Evolutionary conservation across 2,113 vertebrate genomes (phyloP), one percentile per base, ranked within the genome.

Genomic region (Morone chrysops): DNA sequence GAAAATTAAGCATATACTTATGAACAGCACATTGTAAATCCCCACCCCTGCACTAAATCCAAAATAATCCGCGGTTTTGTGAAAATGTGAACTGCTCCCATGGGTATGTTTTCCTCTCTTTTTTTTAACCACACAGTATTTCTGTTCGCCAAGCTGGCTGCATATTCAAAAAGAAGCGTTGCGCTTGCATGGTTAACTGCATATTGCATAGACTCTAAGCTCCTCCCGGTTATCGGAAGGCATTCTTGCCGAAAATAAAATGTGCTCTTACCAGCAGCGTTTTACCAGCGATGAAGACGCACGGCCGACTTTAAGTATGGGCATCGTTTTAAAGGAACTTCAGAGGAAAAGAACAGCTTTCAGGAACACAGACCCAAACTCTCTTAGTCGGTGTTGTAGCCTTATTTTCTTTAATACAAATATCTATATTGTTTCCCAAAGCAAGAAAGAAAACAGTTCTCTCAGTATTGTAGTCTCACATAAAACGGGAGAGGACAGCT

Each of bases 1-100:
- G 11, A 69, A 90, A 94, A 92, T 92, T 90, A 89, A 91, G 92
- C 84, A 93, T 90, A 92, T 93, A 88, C 93, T 95, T 93, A 94
- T 91, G 78, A 89, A 85, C 71, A 89, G 90, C 82, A 78, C 82
- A 76, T 84, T 88, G 90, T 89, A 91, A 91, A 95, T 93, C 93
- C 92, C 86, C 82, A 69, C 79, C 89, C 81, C 75, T 87, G 85
- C 83, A 61, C 60, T 87, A 91, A 92, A 95, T 90, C 92, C 87
- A 80, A 22, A 51, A 70, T 93, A 93, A 94, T 92, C 92, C 77
- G 25, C 38, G 62, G 80, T 89, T 91, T 92, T 90, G 78, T 89
- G 78, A 70, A 93, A 93, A 94, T 94, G 84, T 87, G 78, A 90
- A 93, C 81, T 69, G 82, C 66, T 90, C 86, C 90, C 83, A 41